phyloP scores from a whole-genome alignment of 2,113 vertebrate species.

The Calidris pugnax region DNA sequence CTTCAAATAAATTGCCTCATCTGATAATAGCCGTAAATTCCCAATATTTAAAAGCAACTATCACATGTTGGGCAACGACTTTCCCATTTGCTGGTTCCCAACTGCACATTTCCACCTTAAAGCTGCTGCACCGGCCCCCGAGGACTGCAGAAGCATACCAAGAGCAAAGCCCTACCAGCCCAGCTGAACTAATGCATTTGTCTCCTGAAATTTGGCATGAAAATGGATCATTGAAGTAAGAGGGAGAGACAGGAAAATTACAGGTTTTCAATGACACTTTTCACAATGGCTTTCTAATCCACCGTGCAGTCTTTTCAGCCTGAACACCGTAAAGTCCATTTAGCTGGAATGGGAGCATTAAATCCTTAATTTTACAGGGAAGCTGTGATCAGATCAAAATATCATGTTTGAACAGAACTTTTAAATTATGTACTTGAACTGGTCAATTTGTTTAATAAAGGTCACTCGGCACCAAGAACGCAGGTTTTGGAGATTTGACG shows the following conservation, averaged over 20 bases:
- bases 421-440: constrained; percentile 11
- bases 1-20: not conserved
- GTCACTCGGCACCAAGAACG: not conserved
- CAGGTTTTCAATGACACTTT: constrained; percentile 1
- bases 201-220: constrained; percentile 13
- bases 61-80: rapidly evolving
- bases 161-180: not conserved
- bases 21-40: not conserved
- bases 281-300: constrained; percentile 31
- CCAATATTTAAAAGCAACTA: not conserved
- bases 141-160: not conserved
- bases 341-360: constrained; percentile 27
- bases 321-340: not conserved
- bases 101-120: not conserved
- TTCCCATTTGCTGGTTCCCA: not conserved
- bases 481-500: not conserved
- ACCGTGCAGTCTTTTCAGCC: not conserved
- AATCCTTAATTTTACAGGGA: constrained; percentile 54
- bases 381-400: not conserved
- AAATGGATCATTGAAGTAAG: constrained; percentile 10
- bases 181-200: constrained; percentile 57
- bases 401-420: constrained; percentile 51
- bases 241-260: constrained; percentile 44
- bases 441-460: constrained; percentile 48
- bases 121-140: rapidly evolving